Percentiles rank a stretch among this genome's conserved stretches.
These are phyloP conservation scores for Rutilus rutilus DNA, from an alignment of 2,113 vertebrate genomes.

Conservation along the genomic window DNA sequence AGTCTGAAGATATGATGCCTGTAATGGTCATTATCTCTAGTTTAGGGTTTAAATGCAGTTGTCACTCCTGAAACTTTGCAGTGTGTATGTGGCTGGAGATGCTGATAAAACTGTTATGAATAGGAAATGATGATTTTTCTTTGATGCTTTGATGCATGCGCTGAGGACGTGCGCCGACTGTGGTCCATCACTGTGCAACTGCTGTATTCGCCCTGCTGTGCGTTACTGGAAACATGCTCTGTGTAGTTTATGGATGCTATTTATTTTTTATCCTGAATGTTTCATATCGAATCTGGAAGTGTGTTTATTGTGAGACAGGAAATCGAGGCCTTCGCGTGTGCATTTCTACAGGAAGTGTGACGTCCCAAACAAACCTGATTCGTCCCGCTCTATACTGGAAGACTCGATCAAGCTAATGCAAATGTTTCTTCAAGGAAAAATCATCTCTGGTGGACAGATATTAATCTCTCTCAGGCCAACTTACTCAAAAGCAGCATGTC, in stretches of 20 bases:
- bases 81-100: neutral
- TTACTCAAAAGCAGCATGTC: neutral
- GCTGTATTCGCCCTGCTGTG: conserved; percentile 58
- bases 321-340: conserved; percentile 39
- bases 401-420: neutral
- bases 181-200: conserved; percentile 22
- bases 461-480: neutral
- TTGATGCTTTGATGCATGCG: neutral
- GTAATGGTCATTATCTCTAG: neutral
- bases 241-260: conserved; percentile 67
- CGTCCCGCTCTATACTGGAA: neutral
- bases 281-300: conserved; percentile 54
- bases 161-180: neutral
- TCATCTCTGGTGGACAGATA: neutral
- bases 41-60: neutral
- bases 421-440: neutral
- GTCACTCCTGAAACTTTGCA: neutral
- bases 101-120: neutral
- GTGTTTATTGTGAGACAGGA: conserved; percentile 36
- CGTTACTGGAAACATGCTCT: conserved; percentile 55
- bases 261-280: conserved; percentile 62
- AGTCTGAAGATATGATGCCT: neutral
- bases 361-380: neutral
- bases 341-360: conserved; percentile 45
- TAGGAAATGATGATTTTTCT: neutral